Evolutionary conservation across 2,888 invertebrate species (phyloP).

Genomic region (Aleiodes testaceus): DNA sequence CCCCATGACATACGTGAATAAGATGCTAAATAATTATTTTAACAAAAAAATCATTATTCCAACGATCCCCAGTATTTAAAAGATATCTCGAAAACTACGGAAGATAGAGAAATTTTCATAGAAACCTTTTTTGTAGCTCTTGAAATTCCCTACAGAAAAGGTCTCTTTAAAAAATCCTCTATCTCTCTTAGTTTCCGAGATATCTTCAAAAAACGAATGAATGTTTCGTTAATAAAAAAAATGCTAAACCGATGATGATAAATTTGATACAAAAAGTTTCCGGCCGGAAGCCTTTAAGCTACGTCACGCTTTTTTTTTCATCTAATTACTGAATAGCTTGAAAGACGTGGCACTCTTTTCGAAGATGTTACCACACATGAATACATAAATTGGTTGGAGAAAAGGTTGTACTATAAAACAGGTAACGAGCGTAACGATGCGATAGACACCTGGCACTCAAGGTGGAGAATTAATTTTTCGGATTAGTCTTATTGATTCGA

Average conservation of each 20-base stretch:
- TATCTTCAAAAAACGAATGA: not conserved
- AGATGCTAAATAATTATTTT: slow-evolving; percentile 20
- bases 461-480: slow-evolving; percentile 70
- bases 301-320: slow-evolving; percentile 69
- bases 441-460: slow-evolving; percentile 65
- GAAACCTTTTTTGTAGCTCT: no score
- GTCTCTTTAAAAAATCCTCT: no score
- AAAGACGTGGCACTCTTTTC: slow-evolving; percentile 14
- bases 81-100: no score
- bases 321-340: slow-evolving; percentile 48
- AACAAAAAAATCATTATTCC: not conserved
- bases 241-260: not conserved
- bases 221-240: not conserved
- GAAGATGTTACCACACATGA: slow-evolving; percentile 14
- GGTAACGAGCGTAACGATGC: slow-evolving; percentile 42
- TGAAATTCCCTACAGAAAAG: no score
- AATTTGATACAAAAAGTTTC: slow-evolving; percentile 2
- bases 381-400: slow-evolving; percentile 16
- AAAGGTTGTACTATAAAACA: slow-evolving; percentile 45
- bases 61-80: no score
- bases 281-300: slow-evolving; percentile 66
- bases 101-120: no score
- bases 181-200: no score
- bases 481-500: slow-evolving; percentile 62
- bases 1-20: slow-evolving; percentile 12